A percentile compares a stretch with the other conserved stretches of the same genome.
Evolutionary conservation across 2,797 vertebrate genomes (phyloP).

Genomic region (Carapus acus): DNA sequence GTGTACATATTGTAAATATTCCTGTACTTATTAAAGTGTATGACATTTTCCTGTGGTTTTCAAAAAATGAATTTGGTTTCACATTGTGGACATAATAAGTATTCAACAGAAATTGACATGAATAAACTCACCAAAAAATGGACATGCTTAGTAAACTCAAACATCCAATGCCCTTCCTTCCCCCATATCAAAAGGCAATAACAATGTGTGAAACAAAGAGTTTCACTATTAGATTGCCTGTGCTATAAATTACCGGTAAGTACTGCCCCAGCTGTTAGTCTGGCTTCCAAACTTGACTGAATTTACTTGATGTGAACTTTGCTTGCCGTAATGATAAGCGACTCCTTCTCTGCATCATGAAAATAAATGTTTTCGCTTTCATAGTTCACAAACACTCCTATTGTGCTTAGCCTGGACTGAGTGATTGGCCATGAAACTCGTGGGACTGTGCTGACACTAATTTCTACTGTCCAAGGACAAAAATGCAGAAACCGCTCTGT

Average conservation of each 20-base stretch:
- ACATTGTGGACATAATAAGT: constrained; percentile 25
- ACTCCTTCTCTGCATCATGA: constrained; percentile 27
- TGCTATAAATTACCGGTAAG: no score
- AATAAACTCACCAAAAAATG: no score
- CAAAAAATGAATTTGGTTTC: constrained; percentile 58
- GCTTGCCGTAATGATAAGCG: constrained; percentile 46
- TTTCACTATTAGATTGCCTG: no score
- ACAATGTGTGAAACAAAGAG: no score
- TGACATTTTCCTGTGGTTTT: constrained; percentile 70
- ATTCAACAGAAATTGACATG: constrained; percentile 16
- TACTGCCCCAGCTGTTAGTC: no score
- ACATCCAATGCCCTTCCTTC: no score
- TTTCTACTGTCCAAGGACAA: constrained; percentile 41
- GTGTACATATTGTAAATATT: constrained; percentile 75
- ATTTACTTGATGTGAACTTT: no score
- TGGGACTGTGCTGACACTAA: constrained; percentile 33
- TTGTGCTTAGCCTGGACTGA: constrained; percentile 2
- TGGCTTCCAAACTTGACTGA: no score
- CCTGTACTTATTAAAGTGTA: constrained; percentile 74
- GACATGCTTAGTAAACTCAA: no score
- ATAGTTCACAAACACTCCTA: constrained; percentile 61
- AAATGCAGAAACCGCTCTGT: constrained; percentile 52
- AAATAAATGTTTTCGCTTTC: constrained; percentile 44
- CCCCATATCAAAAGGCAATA: no score
- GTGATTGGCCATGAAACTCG: background rate